These are phyloP conservation scores for Octomys mimax DNA, from an alignment of 2,797 vertebrate species.

Conservation along the genomic window DNA sequence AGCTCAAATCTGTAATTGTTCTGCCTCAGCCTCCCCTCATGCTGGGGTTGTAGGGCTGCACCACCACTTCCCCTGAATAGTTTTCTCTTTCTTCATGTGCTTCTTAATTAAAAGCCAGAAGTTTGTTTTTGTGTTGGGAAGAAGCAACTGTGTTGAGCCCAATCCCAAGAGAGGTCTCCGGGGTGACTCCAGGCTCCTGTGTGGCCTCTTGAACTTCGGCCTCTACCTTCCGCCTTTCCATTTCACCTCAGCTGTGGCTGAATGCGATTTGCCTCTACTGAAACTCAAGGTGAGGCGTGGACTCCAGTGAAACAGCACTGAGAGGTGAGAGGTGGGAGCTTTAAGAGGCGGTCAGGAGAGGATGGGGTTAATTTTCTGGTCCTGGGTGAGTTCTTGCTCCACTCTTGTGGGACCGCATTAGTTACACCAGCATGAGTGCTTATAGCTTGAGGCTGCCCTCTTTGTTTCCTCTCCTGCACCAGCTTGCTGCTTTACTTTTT, in stretches of 20 bases:
- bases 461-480: background rate
- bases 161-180: background rate
- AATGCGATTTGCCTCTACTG: background rate
- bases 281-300: background rate
- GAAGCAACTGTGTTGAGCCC: background rate
- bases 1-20: background rate
- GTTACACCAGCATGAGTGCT: no score
- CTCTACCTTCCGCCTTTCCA: accelerated
- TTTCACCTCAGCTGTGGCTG: no score
- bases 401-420: accelerated
- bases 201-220: accelerated
- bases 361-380: no score
- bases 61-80: background rate
- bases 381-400: background rate
- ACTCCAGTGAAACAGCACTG: background rate
- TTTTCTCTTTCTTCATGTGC: background rate
- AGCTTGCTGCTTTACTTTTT: background rate
- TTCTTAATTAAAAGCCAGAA: background rate
- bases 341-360: background rate
- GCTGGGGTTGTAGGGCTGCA: background rate
- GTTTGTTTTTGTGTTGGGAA: background rate
- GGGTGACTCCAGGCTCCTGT: accelerated
- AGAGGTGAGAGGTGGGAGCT: background rate
- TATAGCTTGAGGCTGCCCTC: no score
- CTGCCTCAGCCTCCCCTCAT: background rate